These are phyloP conservation scores for Hybos culiciformis DNA, from an alignment of 2,888 invertebrate genomes.

Conservation along the genomic window DNA sequence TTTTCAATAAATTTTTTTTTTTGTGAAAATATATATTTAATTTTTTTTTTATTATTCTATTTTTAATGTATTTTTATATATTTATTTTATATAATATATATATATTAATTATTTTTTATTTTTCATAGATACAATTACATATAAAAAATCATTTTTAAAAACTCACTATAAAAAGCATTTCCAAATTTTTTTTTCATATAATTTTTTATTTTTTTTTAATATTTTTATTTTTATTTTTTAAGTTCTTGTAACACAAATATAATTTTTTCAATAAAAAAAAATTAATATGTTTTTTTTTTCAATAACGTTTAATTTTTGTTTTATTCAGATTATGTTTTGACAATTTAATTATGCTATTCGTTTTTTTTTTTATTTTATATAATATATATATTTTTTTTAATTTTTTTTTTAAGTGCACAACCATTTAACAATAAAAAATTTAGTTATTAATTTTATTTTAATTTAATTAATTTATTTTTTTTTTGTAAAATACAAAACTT, in stretches of 20 bases:
- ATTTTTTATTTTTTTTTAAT: background rate
- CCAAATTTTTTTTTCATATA: background rate
- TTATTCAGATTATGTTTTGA: background rate
- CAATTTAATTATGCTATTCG: background rate
- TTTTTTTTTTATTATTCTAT: too few species aligned
- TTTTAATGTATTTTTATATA: too few species aligned
- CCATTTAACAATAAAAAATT: conserved; percentile 14
- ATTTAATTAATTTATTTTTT: background rate
- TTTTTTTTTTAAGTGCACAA: conserved; percentile 13
- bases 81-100: too few species aligned
- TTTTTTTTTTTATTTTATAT: conserved; percentile 2
- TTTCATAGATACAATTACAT: too few species aligned
- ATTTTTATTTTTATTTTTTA: background rate
- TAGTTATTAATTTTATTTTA: background rate
- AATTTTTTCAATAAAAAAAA: background rate
- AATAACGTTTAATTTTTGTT: background rate
- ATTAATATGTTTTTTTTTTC: background rate
- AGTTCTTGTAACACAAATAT: background rate
- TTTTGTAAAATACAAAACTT: background rate
- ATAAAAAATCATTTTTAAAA: too few species aligned
- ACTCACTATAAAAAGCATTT: conserved; percentile 3
- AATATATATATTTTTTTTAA: conserved; percentile 5
- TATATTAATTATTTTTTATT: too few species aligned
- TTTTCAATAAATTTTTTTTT: too few species aligned
- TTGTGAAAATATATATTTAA: too few species aligned